Percentiles rank a stretch among this genome's conserved stretches.
phyloP scores from a whole-genome alignment of 1,140 invertebrate species.

The Agrypnia vestita region DNA sequence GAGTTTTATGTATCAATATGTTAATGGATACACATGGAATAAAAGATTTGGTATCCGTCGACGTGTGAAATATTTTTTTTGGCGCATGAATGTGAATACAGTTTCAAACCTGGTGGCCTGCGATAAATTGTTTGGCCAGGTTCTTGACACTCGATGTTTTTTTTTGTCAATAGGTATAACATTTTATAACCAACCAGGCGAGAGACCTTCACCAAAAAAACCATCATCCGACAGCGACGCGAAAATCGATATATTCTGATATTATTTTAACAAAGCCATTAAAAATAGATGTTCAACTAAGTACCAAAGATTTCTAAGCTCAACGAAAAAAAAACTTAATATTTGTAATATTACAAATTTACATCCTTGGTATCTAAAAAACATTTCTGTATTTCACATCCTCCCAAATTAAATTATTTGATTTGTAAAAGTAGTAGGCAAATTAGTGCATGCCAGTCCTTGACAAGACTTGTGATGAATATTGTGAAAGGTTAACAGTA shows the following conservation, averaged over 20 bases:
- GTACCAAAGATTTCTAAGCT: too few species aligned
- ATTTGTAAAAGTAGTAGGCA: too few species aligned
- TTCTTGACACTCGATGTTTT: background rate
- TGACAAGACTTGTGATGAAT: too few species aligned
- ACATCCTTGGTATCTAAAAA: too few species aligned
- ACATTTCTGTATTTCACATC: too few species aligned
- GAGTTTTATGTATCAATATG: background rate
- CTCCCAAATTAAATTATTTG: too few species aligned
- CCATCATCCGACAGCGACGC: background rate
- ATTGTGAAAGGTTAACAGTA: too few species aligned
- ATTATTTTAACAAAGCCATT: too few species aligned
- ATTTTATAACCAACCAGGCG: background rate
- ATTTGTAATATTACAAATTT: too few species aligned
- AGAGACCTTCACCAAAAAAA: constrained; percentile 17
- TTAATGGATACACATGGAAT: background rate
- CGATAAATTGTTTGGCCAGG: background rate
- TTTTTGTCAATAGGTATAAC: background rate
- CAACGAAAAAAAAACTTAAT: too few species aligned
- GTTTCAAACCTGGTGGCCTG: constrained; percentile 15
- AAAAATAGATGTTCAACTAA: too few species aligned
- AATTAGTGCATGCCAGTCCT: too few species aligned
- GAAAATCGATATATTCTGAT: background rate
- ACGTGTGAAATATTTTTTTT: constrained; percentile 11
- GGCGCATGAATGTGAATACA: background rate
- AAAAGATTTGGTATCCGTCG: background rate